Evolutionary conservation across 2,888 invertebrate species (phyloP).

Genomic region (Drosophila niveifrons): DNA sequence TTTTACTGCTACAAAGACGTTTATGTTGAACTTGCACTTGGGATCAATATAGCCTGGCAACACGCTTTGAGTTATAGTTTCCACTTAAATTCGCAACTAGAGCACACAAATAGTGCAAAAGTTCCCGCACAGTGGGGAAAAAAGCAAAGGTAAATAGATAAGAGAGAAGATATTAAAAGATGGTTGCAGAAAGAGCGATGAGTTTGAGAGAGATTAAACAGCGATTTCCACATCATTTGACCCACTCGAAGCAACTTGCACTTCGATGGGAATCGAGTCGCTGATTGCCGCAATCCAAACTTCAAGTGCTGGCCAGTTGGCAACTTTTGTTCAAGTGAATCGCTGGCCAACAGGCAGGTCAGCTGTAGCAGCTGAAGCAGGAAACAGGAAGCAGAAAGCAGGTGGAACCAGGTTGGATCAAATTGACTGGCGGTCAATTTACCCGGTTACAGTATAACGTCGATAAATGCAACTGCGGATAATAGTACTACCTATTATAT

Average conservation of each 20-base stretch:
- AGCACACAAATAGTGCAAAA: not conserved
- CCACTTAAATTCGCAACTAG: not conserved
- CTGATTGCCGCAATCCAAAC: constrained; percentile 1
- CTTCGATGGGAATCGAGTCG: constrained; percentile 14
- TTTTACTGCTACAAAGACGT: too few relatives aligned
- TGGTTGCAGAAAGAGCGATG: not conserved
- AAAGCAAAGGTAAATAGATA: not conserved
- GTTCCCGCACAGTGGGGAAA: not conserved
- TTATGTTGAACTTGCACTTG: not conserved
- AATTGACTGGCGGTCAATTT: not conserved
- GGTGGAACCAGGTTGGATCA: too few relatives aligned
- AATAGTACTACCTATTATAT: too few relatives aligned
- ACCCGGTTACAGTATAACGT: too few relatives aligned
- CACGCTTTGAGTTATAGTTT: not conserved
- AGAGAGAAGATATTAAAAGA: not conserved
- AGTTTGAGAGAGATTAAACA: not conserved
- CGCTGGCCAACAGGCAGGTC: constrained; percentile 23
- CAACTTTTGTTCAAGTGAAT: constrained; percentile 28
- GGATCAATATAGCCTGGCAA: too few relatives aligned
- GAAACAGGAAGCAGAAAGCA: too few relatives aligned
- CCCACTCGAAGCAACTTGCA: not conserved
- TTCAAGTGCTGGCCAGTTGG: not conserved
- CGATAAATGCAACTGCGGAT: too few relatives aligned
- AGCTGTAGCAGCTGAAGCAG: not conserved
- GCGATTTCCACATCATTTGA: constrained; percentile 2